Conservation (phyloP, 2,113 vertebrate genomes). For the Neopipo cinnamomea region DNA sequence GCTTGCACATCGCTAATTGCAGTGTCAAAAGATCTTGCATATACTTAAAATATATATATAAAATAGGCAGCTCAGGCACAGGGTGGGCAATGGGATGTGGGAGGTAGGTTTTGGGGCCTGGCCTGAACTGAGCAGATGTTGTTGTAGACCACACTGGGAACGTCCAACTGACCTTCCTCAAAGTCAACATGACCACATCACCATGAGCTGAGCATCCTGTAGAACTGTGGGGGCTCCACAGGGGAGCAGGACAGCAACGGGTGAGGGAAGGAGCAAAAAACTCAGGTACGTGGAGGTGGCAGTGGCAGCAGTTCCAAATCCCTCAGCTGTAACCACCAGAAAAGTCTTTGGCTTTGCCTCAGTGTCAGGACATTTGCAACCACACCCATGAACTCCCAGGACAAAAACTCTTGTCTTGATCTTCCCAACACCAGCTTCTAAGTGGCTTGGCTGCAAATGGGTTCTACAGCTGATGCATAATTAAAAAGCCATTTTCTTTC, state of each 20-base stretch:
- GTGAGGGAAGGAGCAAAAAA: not conserved
- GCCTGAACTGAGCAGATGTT: not conserved
- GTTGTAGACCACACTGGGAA: not conserved
- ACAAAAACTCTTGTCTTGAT: rapidly evolving
- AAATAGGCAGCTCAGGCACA: not conserved
- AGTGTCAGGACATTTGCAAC: not conserved
- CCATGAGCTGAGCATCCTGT: not conserved
- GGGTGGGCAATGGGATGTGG: rapidly evolving
- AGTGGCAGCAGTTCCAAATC: not conserved
- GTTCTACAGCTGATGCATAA: not conserved
- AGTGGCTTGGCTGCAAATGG: not conserved
- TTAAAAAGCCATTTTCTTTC: constrained; percentile 50
- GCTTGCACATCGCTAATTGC: not conserved
- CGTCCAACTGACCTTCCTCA: not conserved
- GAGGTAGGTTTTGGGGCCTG: not conserved
- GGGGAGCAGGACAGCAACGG: not conserved
- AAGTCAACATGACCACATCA: rapidly evolving
- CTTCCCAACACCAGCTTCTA: not conserved
- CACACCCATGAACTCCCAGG: not conserved
- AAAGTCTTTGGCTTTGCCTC: not conserved
- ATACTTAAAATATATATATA: not conserved
- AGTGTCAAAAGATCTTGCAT: not conserved
- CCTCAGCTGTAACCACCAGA: not conserved
- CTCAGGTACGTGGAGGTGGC: rapidly evolving
- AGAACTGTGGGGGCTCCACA: rapidly evolving